These are phyloP conservation scores for Limnothrissa miodon DNA, from an alignment of 2,113 vertebrate species.

Conservation along the genomic window DNA sequence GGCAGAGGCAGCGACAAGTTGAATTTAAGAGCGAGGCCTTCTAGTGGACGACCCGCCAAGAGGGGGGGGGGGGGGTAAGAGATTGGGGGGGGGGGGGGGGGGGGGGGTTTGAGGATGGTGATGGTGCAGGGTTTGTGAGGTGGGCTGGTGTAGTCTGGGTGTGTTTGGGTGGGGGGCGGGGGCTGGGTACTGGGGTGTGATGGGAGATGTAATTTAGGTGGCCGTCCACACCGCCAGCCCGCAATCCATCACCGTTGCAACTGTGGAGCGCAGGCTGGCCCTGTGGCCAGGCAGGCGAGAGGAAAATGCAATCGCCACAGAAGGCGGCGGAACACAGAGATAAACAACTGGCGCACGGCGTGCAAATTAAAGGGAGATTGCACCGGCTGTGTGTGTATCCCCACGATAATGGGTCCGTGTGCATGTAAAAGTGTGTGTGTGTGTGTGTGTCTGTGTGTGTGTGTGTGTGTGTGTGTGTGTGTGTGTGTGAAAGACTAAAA, in stretches of 20 bases:
- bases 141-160: slow-evolving; percentile 14
- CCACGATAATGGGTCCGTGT: not conserved
- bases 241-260: slow-evolving; percentile 43
- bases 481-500: not conserved
- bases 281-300: slow-evolving; percentile 11
- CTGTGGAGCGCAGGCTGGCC: slow-evolving; percentile 7
- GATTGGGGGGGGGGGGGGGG: slow-evolving; percentile 14
- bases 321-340: slow-evolving; percentile 2
- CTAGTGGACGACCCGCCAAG: not conserved
- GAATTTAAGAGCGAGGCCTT: not conserved
- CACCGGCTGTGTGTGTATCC: slow-evolving; percentile 13
- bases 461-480: slow-evolving; percentile 13
- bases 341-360: slow-evolving; percentile 6
- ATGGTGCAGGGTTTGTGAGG: slow-evolving; percentile 2
- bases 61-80: not conserved
- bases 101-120: not conserved
- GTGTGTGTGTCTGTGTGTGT: not conserved
- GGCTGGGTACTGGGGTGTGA: slow-evolving; percentile 9
- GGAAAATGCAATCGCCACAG: slow-evolving; percentile 32
- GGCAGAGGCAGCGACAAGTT: not conserved
- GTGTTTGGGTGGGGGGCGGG: not conserved
- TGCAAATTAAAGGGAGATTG: slow-evolving; percentile 40
- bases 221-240: not conserved
- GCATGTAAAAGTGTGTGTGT: not conserved
- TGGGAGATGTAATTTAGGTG: slow-evolving; percentile 38